phyloP scores from a whole-genome alignment of 1,140 invertebrate species.

The Anagrus nilaparvatae region DNA sequence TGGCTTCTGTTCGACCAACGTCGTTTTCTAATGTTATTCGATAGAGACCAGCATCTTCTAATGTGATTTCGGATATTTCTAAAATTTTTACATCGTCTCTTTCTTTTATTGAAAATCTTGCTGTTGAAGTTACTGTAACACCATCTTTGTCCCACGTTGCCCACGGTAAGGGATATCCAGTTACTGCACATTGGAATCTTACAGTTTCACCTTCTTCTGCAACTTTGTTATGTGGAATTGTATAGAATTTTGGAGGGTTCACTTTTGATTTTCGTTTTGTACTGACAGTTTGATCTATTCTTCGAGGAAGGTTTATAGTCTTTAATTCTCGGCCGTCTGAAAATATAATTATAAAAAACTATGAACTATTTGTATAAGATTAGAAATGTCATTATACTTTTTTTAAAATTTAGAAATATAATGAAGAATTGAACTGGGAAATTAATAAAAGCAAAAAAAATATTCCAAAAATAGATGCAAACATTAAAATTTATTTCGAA shows the following conservation, averaged over 20 bases:
- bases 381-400: too few species aligned
- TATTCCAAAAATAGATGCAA: too few species aligned
- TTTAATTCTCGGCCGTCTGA: conserved; percentile 31
- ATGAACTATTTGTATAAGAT: too few species aligned
- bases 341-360: too few species aligned
- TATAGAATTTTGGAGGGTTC: conserved; percentile 71
- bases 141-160: conserved; percentile 74
- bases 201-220: conserved; percentile 74
- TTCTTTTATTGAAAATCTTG: conserved; percentile 59
- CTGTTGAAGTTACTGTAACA: conserved; percentile 48
- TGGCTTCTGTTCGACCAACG: conserved; percentile 68
- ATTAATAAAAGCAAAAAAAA: too few species aligned
- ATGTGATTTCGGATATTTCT: conserved; percentile 64
- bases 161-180: conserved; percentile 66
- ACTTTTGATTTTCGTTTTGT: conserved; percentile 29
- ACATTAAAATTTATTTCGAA: too few species aligned
- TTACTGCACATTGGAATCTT: conserved; percentile 67
- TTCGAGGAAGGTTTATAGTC: conserved; percentile 21
- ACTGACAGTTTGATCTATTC: conserved; percentile 15
- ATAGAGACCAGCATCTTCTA: conserved; percentile 72
- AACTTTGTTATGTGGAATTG: conserved; percentile 74
- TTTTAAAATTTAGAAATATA: too few species aligned
- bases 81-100: conserved; percentile 65
- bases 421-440: too few species aligned
- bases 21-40: conserved; percentile 72